Evolutionary conservation across 2,888 invertebrate genomes (phyloP).

Genomic region (Pheosia gnoma): DNA sequence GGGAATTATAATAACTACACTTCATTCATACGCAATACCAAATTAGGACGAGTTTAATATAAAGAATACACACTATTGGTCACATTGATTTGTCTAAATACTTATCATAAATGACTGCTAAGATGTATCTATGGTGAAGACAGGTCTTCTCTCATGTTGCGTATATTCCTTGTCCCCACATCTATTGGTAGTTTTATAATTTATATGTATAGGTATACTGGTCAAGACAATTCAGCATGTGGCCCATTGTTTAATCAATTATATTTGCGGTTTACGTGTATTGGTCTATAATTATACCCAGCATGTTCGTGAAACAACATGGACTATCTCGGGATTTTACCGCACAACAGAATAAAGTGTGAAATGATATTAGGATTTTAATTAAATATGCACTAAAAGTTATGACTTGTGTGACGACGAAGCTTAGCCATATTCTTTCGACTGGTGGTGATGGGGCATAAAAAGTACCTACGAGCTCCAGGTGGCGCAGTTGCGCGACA

Average conservation of each 20-base stretch:
- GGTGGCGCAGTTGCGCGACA: no score
- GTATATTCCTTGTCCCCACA: not conserved
- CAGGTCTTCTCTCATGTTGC: not conserved
- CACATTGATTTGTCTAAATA: no score
- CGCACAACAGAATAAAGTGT: not conserved
- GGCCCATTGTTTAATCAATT: not conserved
- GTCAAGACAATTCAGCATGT: not conserved
- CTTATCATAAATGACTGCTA: no score
- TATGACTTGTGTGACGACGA: not conserved
- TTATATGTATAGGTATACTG: not conserved
- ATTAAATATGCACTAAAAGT: not conserved
- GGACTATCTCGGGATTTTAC: constrained; percentile 1
- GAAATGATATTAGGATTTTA: not conserved
- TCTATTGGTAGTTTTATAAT: not conserved
- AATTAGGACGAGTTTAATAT: no score
- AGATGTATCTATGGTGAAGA: no score
- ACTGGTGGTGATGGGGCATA: no score
- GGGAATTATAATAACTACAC: no score
- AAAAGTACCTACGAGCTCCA: no score
- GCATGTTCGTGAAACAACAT: not conserved
- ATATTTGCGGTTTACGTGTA: not conserved
- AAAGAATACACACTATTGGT: no score
- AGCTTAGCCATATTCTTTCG: no score
- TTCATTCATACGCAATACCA: no score
- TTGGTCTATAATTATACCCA: not conserved